Conservation (phyloP, 2,888 invertebrate genomes). For the Agriopis leucophaearia region DNA sequence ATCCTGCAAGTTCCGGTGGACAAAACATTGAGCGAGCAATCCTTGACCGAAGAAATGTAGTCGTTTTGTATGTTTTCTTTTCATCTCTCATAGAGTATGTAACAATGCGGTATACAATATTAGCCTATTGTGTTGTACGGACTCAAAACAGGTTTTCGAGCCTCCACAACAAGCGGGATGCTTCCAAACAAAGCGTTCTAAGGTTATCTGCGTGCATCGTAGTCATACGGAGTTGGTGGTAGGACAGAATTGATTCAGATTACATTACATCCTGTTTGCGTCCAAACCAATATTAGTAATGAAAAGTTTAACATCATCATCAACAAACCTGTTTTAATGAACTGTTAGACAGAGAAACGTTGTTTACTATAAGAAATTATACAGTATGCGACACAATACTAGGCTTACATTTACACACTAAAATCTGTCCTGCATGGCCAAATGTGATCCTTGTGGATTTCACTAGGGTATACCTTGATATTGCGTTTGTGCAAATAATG, state of each 20-base stretch:
- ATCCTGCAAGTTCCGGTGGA: slow-evolving; percentile 59
- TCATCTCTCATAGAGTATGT: slow-evolving; percentile 42
- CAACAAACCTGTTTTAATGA: too few species aligned
- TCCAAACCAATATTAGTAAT: background rate
- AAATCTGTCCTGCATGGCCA: too few species aligned
- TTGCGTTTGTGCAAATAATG: too few species aligned
- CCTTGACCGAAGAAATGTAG: slow-evolving; percentile 20
- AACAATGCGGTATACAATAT: slow-evolving; percentile 52
- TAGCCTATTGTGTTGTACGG: slow-evolving; percentile 62
- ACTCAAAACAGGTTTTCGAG: slow-evolving; percentile 70
- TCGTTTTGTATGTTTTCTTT: slow-evolving; percentile 16
- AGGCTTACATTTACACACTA: too few species aligned
- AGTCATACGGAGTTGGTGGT: slow-evolving; percentile 49
- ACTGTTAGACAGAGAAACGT: too few species aligned
- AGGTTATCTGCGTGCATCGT: slow-evolving; percentile 55
- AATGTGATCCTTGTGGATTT: too few species aligned
- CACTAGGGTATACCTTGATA: too few species aligned
- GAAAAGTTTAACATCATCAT: too few species aligned
- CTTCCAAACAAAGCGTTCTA: slow-evolving; percentile 65
- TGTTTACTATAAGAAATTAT: too few species aligned
- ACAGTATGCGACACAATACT: too few species aligned
- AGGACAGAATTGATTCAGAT: background rate
- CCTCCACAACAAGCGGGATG: slow-evolving; percentile 62
- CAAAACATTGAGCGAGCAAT: slow-evolving; percentile 22
- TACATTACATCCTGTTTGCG: background rate